Conservation (phyloP, 1,140 invertebrate species). For the Varroa destructor region DNA sequence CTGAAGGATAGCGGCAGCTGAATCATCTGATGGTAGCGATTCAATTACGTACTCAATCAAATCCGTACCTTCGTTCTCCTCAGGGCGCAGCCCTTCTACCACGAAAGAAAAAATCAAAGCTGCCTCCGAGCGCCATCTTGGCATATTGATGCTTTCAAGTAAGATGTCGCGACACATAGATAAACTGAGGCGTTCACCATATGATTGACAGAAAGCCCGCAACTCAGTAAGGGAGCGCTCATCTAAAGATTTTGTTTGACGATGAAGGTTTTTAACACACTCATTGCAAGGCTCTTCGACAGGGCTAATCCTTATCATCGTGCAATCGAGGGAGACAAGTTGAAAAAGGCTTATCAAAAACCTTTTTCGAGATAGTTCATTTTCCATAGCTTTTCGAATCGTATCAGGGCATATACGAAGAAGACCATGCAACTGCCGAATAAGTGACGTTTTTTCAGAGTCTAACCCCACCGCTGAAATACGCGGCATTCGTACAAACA, state of each 20-base stretch:
- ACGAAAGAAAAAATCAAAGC: constrained; percentile 17
- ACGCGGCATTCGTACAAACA: not conserved
- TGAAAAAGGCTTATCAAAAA: not conserved
- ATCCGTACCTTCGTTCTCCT: not conserved
- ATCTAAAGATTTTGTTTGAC: constrained; percentile 14
- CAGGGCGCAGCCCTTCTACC: not conserved
- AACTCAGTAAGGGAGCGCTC: not conserved
- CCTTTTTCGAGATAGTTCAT: not conserved
- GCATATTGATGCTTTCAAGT: not conserved
- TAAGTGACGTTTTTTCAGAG: not conserved
- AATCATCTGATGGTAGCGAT: not conserved
- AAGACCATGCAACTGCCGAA: constrained; percentile 9
- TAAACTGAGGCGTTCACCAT: not conserved
- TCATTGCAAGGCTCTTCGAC: not conserved
- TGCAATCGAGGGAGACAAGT: constrained; percentile 4
- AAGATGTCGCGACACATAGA: not conserved
- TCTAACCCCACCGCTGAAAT: constrained; percentile 14
- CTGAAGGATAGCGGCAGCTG: no score
- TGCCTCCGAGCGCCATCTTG: not conserved
- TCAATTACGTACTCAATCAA: constrained; percentile 16
- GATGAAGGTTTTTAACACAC: not conserved
- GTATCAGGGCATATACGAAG: not conserved
- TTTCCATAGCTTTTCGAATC: not conserved
- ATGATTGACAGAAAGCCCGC: not conserved
- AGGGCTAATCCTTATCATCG: not conserved